Base-by-base conservation (phyloP, 1,140 invertebrate species). In the Apis florea region DNA sequence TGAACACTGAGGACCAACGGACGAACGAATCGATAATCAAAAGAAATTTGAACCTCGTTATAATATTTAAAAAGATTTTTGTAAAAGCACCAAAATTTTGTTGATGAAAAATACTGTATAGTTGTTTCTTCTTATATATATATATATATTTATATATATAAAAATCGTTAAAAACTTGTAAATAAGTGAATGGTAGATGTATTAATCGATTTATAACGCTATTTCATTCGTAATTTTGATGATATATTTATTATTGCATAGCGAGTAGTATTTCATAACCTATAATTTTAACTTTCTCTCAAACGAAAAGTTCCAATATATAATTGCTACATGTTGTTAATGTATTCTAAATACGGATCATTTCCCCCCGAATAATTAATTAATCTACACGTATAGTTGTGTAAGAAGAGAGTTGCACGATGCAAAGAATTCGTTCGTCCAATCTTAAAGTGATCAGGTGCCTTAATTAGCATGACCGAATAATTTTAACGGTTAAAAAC, bases 401-500 rank as follows among this genome's bases (percentile, higher is more conserved):
- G 11, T 12, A 67, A 67, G 21, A 12, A 24, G n/a, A 40, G 15
- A 49, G 24, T 53, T 21, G 26, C 49, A 53, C 26, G 26, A 11
- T 1, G 40, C 40, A 51, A 74, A 61, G 26, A n/a, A 74, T 83
- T 76, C 84, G 74, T 85, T 86, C 75, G 84, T 86, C 75, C 81
- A 59, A 67, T 87, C 59, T 77, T 80, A 64, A 63, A 56, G 74
- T 85, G 73, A 83, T 89, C 71, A 74, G 85, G 86, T 90, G 89
- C 89, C 86, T 89, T 90, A 86, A 85, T 84, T 83, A 83, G 84
- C 87, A 87, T 76, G 51, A 66, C 81, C 80, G 80, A 82, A 81
- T 91, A 90, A 85, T 89, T 70, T 82, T 84, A 83, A 80, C 84
- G 88, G 88, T 92, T 91, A 90, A 85, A 92, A 92, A 91, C 91